These are phyloP conservation scores for Sciurus carolinensis DNA, from an alignment of 2,797 vertebrate species.

Conservation along the genomic window DNA sequence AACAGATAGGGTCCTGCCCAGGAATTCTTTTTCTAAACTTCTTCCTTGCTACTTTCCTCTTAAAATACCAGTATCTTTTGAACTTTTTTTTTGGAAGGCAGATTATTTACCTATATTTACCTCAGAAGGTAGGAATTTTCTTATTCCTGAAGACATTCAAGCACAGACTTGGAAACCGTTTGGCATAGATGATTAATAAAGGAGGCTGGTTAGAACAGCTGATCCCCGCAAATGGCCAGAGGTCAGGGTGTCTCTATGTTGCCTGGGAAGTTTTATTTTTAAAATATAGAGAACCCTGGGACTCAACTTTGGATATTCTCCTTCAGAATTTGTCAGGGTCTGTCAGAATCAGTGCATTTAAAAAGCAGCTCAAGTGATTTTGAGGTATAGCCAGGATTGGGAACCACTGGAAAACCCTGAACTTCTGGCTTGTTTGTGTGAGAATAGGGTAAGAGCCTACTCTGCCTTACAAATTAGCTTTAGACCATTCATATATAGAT, in stretches of 20 bases:
- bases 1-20: background rate
- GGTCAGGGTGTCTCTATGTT: background rate
- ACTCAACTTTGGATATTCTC: constrained; percentile 42
- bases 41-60: background rate
- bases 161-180: background rate
- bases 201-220: background rate
- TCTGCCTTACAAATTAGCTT: background rate
- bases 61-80: background rate
- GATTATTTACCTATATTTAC: background rate
- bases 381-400: background rate
- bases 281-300: background rate
- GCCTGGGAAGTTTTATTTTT: background rate
- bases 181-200: constrained; percentile 5
- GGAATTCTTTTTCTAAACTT: constrained; percentile 19
- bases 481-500: background rate
- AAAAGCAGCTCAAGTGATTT: background rate
- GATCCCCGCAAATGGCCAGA: background rate
- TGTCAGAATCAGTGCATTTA: constrained; percentile 13
- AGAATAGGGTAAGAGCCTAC: background rate
- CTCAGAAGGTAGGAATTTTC: background rate
- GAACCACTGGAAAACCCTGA: constrained; percentile 40
- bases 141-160: constrained; percentile 1
- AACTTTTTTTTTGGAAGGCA: constrained; percentile 54
- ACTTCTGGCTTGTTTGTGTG: background rate
- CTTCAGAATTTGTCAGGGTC: background rate